These are phyloP conservation scores for Uloborus diversus DNA, from an alignment of 1,140 invertebrate genomes.

Conservation along the genomic window DNA sequence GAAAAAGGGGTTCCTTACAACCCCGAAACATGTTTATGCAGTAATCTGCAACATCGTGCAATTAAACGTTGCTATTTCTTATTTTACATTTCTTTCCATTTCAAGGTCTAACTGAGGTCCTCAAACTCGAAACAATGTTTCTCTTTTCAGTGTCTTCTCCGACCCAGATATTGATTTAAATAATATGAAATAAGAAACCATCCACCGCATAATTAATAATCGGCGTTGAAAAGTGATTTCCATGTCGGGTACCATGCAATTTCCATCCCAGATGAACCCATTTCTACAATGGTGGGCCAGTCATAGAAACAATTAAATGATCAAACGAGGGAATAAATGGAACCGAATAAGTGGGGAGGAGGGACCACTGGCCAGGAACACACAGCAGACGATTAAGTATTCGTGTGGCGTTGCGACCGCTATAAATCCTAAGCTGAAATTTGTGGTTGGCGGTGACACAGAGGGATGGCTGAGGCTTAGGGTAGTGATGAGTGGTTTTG, in stretches of 20 bases:
- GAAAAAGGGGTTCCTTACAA: no score
- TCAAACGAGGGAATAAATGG: background rate
- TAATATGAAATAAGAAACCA: no score
- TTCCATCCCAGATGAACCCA: background rate
- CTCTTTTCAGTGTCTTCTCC: no score
- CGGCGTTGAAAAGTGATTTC: background rate
- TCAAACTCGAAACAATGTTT: no score
- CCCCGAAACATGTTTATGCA: no score
- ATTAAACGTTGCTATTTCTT: no score
- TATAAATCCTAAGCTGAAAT: slow-evolving; percentile 23
- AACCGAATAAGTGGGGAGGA: background rate
- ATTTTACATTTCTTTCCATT: no score
- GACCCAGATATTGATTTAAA: no score
- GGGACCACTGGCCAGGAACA: background rate
- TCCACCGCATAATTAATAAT: no score
- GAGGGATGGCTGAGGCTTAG: background rate
- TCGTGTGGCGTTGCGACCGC: background rate
- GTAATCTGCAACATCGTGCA: no score
- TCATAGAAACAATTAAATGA: background rate
- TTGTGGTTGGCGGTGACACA: slow-evolving; percentile 27
- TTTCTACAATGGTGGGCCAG: background rate
- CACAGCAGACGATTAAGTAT: slow-evolving; percentile 26
- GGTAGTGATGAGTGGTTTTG: slow-evolving; percentile 36
- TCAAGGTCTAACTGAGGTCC: no score
- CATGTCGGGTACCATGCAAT: background rate